Conservation (phyloP, 2,888 invertebrate species). For the Aelia acuminata region DNA sequence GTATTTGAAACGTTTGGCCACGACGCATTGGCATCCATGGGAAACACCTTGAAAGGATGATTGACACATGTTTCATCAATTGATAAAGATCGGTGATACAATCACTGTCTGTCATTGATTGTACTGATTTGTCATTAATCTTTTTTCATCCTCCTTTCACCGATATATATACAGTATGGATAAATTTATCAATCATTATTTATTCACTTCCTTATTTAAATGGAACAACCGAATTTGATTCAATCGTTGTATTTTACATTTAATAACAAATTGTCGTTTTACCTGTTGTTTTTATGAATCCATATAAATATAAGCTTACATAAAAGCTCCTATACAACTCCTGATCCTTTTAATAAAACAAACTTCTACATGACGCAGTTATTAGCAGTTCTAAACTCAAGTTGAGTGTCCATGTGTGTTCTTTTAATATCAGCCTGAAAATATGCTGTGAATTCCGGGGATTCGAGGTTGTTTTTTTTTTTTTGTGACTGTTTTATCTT, state of each 20-base stretch:
- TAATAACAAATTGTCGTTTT: too few relatives aligned
- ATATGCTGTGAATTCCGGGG: not conserved
- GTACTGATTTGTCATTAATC: not conserved
- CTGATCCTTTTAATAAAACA: too few relatives aligned
- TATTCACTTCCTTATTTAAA: not conserved
- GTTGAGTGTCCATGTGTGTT: too few relatives aligned
- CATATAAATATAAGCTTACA: too few relatives aligned
- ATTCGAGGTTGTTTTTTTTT: too few relatives aligned
- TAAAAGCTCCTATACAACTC: too few relatives aligned
- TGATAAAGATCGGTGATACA: not conserved
- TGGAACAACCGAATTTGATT: too few relatives aligned
- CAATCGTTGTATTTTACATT: too few relatives aligned
- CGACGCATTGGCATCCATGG: not conserved
- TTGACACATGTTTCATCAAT: not conserved
- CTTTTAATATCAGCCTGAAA: not conserved
- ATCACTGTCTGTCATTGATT: not conserved
- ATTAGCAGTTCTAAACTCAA: too few relatives aligned
- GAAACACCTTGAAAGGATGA: not conserved
- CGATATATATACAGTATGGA: not conserved
- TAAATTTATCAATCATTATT: not conserved
- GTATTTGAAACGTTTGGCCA: not conserved
- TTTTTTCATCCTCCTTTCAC: not conserved
- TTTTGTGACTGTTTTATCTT: too few relatives aligned
- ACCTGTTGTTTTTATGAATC: too few relatives aligned
- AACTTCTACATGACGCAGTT: too few relatives aligned